phyloP scores from a whole-genome alignment of 2,888 invertebrate species.

The Schizaphis graminum region DNA sequence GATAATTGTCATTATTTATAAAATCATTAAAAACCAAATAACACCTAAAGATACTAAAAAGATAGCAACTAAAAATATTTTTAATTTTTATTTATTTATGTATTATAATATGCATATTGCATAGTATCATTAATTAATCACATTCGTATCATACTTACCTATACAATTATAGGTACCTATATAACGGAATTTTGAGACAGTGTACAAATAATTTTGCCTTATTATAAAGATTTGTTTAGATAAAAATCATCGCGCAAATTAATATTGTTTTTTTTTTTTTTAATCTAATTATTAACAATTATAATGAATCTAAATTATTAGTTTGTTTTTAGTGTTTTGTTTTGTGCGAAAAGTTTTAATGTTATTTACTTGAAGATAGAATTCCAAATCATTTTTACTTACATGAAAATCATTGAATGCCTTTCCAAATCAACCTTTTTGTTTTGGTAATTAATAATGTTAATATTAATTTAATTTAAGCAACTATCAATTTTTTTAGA shows the following conservation, averaged over 20 bases:
- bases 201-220: not conserved
- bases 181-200: not conserved
- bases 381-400: not conserved
- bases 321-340: not conserved
- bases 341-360: not conserved
- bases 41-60: not conserved
- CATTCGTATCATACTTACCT: not conserved
- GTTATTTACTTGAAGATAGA: no score
- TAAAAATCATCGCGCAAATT: not conserved
- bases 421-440: not conserved
- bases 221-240: not conserved
- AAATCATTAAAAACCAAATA: not conserved
- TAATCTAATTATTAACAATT: not conserved
- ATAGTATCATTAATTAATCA: not conserved
- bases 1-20: not conserved
- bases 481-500: not conserved
- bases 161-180: not conserved
- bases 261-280: not conserved
- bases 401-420: not conserved
- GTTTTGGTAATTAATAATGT: not conserved
- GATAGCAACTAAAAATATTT: not conserved
- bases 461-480: not conserved
- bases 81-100: not conserved
- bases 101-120: no score
- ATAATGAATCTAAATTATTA: not conserved